These are phyloP conservation scores for Silurus glanis DNA, from an alignment of 2,113 vertebrate species.

Conservation along the genomic window DNA sequence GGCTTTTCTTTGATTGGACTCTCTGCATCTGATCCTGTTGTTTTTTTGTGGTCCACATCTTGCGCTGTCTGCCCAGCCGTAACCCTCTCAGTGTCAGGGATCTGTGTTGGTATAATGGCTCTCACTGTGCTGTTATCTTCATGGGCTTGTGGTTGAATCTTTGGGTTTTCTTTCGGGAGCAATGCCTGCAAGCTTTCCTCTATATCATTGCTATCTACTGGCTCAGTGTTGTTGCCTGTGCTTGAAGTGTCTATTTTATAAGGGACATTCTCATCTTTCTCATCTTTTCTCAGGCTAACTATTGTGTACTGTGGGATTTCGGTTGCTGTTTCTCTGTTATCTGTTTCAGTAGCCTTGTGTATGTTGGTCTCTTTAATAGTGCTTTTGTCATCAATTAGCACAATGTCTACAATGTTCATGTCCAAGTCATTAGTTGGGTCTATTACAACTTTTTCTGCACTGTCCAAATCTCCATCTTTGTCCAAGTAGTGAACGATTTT, in stretches of 20 bases:
- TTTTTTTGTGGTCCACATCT: slow-evolving; percentile 17
- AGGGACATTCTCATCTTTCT: slow-evolving; percentile 44
- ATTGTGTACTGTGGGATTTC: slow-evolving; percentile 40
- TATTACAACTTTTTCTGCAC: slow-evolving; percentile 26
- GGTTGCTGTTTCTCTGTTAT: slow-evolving; percentile 9
- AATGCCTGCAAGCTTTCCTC: slow-evolving; percentile 29
- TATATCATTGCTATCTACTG: slow-evolving; percentile 51
- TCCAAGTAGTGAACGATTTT: slow-evolving; percentile 50
- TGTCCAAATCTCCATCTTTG: slow-evolving; percentile 49
- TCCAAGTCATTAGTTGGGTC: slow-evolving; percentile 25
- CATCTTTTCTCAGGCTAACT: slow-evolving; percentile 43
- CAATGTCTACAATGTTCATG: slow-evolving; percentile 38
- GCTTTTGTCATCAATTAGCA: slow-evolving; percentile 35
- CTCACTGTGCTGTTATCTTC: slow-evolving; percentile 23
- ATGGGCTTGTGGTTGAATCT: slow-evolving; percentile 8
- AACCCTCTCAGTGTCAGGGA: slow-evolving; percentile 27
- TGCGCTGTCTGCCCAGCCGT: background rate
- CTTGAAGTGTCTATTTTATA: slow-evolving; percentile 46
- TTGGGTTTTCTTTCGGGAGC: background rate
- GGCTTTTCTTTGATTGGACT: slow-evolving; percentile 5
- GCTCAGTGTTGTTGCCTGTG: slow-evolving; percentile 57
- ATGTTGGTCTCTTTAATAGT: slow-evolving; percentile 22
- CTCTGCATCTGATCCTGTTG: slow-evolving; percentile 17
- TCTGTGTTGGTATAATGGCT: background rate
- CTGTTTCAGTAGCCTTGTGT: slow-evolving; percentile 2